A percentile compares a stretch with the other conserved stretches of the same genome.
Evolutionary conservation across 2,113 vertebrate species (phyloP).

Genomic region (Lepus americanus): DNA sequence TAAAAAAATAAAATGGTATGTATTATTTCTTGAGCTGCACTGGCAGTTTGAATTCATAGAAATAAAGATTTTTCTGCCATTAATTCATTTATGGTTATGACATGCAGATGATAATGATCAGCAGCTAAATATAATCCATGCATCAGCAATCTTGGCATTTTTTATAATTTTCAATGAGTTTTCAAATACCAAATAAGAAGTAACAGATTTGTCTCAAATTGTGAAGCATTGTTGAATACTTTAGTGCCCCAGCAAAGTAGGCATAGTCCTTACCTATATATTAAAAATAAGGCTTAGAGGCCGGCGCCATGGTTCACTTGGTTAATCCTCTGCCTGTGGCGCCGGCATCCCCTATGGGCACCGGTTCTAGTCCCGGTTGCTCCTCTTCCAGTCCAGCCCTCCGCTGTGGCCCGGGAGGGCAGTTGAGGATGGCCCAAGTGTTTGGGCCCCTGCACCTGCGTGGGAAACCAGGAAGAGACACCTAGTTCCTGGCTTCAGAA

Average conservation of each 20-base stretch:
- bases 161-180: slow-evolving; percentile 35
- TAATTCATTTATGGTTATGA: slow-evolving; percentile 38
- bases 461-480: too few relatives aligned
- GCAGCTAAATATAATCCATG: slow-evolving; percentile 17
- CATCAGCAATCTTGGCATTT: slow-evolving; percentile 26
- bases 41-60: not conserved
- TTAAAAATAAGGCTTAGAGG: slow-evolving; percentile 4
- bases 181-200: slow-evolving; percentile 52
- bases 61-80: slow-evolving; percentile 42
- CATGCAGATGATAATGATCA: slow-evolving; percentile 17
- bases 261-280: not conserved
- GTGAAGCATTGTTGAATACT: not conserved
- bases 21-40: slow-evolving; percentile 10
- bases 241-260: not conserved
- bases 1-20: not conserved
- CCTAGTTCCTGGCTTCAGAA: too few relatives aligned
- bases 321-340: too few relatives aligned
- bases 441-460: too few relatives aligned
- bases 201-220: slow-evolving; percentile 13
- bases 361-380: too few relatives aligned
- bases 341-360: too few relatives aligned
- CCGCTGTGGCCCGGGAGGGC: too few relatives aligned
- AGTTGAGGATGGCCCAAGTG: too few relatives aligned
- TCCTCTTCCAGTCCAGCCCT: too few relatives aligned
- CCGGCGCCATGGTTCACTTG: too few relatives aligned